Evolutionary conservation across 2,888 invertebrate genomes (phyloP).

Genomic region (Netelia inedita): DNA sequence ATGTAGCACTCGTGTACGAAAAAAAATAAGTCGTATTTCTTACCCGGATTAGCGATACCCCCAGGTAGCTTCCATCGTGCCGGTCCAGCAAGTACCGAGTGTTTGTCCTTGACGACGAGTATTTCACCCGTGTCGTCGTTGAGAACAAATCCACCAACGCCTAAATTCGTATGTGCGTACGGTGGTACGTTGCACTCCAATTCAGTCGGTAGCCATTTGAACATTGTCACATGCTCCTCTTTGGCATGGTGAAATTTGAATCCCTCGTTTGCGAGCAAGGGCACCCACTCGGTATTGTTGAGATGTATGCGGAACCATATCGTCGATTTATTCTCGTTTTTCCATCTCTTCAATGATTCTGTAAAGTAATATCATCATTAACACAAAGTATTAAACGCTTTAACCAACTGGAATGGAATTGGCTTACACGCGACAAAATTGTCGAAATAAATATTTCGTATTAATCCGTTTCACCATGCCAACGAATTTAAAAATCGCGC

Average conservation of each 20-base stretch:
- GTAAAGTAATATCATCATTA: slow-evolving; percentile 72
- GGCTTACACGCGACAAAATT: too few relatives aligned
- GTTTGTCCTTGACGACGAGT: slow-evolving; percentile 92
- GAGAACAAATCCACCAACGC: slow-evolving; percentile 95
- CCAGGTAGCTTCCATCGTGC: slow-evolving; percentile 95
- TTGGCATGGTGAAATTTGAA: slow-evolving; percentile 96
- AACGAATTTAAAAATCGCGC: too few relatives aligned
- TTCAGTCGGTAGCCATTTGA: slow-evolving; percentile 91
- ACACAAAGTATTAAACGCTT: too few relatives aligned
- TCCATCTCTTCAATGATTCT: slow-evolving; percentile 92
- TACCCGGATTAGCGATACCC: slow-evolving; percentile 95
- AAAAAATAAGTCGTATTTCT: not conserved
- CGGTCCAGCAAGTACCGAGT: slow-evolving; percentile 75
- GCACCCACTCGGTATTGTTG: slow-evolving; percentile 91
- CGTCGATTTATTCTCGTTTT: slow-evolving; percentile 88
- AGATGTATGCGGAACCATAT: slow-evolving; percentile 94
- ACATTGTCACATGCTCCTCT: slow-evolving; percentile 92
- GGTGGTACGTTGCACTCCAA: slow-evolving; percentile 89
- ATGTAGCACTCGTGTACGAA: not conserved
- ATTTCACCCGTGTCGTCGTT: slow-evolving; percentile 90
- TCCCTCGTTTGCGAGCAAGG: slow-evolving; percentile 90
- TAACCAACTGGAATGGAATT: too few relatives aligned
- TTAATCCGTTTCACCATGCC: too few relatives aligned
- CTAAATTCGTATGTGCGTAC: slow-evolving; percentile 93
- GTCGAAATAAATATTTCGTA: too few relatives aligned